Evolutionary conservation across 2,888 invertebrate species (phyloP).

Genomic region (Villa cingulata): DNA sequence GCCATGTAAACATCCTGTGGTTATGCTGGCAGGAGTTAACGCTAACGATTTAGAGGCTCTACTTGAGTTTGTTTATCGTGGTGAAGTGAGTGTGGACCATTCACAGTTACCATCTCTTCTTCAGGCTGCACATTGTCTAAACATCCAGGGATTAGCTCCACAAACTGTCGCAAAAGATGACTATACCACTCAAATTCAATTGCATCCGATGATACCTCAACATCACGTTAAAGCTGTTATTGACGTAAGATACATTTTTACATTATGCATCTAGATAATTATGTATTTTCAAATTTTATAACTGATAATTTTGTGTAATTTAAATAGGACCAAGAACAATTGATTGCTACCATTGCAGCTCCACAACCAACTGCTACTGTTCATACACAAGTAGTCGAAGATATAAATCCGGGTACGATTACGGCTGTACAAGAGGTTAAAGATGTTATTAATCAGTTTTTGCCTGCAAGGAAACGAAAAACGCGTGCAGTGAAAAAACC

Average conservation of each 20-base stretch:
- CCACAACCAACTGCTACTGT: constrained; percentile 36
- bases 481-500: constrained; percentile 37
- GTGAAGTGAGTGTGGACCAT: constrained; percentile 49
- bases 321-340: constrained; percentile 30
- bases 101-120: constrained; percentile 46
- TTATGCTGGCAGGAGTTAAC: constrained; percentile 49
- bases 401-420: constrained; percentile 34
- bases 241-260: constrained; percentile 16
- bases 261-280: too few species aligned
- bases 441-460: constrained; percentile 38
- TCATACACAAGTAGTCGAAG: constrained; percentile 36
- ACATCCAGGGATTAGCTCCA: constrained; percentile 46
- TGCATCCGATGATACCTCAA: constrained; percentile 36
- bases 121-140: constrained; percentile 48
- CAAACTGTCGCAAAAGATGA: constrained; percentile 38
- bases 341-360: constrained; percentile 34
- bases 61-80: constrained; percentile 47
- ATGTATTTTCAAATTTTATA: too few species aligned
- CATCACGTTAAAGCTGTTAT: constrained; percentile 30
- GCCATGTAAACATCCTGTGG: constrained; percentile 49
- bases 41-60: constrained; percentile 48
- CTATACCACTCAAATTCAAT: constrained; percentile 35
- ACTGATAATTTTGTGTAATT: too few species aligned
- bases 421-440: constrained; percentile 27
- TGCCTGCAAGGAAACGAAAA: constrained; percentile 41